These are phyloP conservation scores for Anaspis maculata DNA, from an alignment of 2,888 invertebrate species.

Conservation along the genomic window DNA sequence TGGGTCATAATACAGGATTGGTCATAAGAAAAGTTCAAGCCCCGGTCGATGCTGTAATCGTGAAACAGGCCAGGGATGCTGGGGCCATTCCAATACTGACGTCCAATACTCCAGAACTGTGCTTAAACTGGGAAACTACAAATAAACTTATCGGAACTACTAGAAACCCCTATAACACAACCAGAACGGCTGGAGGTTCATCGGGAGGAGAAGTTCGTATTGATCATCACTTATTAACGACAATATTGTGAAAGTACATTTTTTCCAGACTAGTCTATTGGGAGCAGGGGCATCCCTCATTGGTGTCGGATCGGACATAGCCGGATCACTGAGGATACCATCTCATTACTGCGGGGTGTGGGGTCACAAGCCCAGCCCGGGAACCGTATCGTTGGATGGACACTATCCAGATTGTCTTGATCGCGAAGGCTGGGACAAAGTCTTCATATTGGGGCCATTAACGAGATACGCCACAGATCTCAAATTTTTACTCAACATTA, in stretches of 20 bases:
- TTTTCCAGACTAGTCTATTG: constrained; percentile 58
- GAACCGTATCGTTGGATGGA: constrained; percentile 55
- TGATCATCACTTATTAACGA: no score
- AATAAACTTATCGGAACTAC: constrained; percentile 73
- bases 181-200: constrained; percentile 73
- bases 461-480: constrained; percentile 81
- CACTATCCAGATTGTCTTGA: constrained; percentile 59
- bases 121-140: constrained; percentile 78
- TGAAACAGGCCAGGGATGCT: constrained; percentile 53
- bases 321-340: constrained; percentile 81
- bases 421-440: constrained; percentile 55
- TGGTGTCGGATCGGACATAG: constrained; percentile 83
- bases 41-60: constrained; percentile 57
- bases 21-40: constrained; percentile 46
- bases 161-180: constrained; percentile 73
- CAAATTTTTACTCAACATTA: constrained; percentile 60
- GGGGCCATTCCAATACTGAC: constrained; percentile 76
- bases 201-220: constrained; percentile 78
- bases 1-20: constrained; percentile 64
- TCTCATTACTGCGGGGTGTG: constrained; percentile 87
- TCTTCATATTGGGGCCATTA: constrained; percentile 79
- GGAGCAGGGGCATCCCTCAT: constrained; percentile 73
- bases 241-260: no score
- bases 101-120: constrained; percentile 82
- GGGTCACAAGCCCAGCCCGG: constrained; percentile 83